These are phyloP conservation scores for Stylophora pistillata DNA, from an alignment of 64 coral and sea anemone genomes.

Conservation along the genomic window DNA sequence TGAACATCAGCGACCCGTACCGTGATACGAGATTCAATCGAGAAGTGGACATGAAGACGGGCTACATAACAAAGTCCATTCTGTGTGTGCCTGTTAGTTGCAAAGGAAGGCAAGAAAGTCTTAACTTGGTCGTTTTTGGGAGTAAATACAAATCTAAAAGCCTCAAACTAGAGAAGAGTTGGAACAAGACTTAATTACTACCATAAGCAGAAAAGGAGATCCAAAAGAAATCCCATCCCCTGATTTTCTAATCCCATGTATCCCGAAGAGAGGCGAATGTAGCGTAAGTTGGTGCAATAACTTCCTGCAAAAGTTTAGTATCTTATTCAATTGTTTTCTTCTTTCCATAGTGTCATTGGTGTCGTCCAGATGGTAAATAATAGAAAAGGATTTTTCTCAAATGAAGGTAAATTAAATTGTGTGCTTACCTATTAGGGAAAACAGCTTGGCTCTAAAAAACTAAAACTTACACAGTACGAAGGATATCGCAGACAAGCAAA, in stretches of 20 bases:
- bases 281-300: no score
- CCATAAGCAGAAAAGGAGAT: no score
- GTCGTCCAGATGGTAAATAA: slow-evolving; percentile 91
- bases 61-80: slow-evolving; percentile 87
- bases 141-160: neutral
- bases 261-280: no score
- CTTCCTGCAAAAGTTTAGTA: neutral
- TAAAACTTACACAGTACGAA: no score
- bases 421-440: no score
- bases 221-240: no score
- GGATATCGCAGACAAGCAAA: no score
- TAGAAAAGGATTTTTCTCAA: slow-evolving; percentile 82
- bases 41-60: slow-evolving; percentile 92
- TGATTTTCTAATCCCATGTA: no score
- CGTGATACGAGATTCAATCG: slow-evolving; percentile 88
- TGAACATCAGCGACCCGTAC: slow-evolving; percentile 96
- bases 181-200: no score
- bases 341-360: slow-evolving; percentile 81
- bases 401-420: slow-evolving; percentile 56
- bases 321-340: neutral
- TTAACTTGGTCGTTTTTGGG: no score
- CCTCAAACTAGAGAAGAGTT: no score
- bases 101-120: slow-evolving; percentile 70
- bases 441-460: no score
- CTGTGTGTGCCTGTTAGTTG: slow-evolving; percentile 94